These are phyloP conservation scores for Limnothrissa miodon DNA, from an alignment of 2,113 vertebrate species.

Conservation along the genomic window DNA sequence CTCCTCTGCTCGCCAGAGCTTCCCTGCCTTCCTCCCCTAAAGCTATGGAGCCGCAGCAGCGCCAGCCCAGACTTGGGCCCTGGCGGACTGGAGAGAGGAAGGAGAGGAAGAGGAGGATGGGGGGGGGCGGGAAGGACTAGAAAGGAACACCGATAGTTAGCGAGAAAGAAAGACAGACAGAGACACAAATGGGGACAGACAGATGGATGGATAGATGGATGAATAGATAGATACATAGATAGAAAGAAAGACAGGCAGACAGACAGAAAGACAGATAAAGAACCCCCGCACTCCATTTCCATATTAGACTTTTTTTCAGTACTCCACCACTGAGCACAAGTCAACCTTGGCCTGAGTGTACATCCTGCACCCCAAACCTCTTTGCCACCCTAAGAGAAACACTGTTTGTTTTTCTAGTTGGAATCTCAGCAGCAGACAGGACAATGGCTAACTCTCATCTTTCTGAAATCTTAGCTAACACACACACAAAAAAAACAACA, in stretches of 20 bases:
- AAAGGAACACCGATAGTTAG: neutral
- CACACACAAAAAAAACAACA: neutral
- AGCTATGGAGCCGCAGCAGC: constrained; percentile 53
- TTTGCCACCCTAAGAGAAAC: too few relatives aligned
- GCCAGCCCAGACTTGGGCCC: constrained; percentile 46
- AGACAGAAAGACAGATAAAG: neutral
- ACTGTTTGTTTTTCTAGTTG: too few relatives aligned
- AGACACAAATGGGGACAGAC: neutral
- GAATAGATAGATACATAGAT: neutral
- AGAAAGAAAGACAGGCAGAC: neutral
- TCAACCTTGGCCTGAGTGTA: neutral
- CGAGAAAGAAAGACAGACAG: neutral
- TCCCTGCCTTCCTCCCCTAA: constrained; percentile 61
- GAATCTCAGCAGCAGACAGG: neutral
- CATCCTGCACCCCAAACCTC: constrained; percentile 22
- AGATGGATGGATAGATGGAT: neutral
- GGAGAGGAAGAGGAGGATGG: neutral
- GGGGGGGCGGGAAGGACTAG: neutral
- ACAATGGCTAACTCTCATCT: neutral
- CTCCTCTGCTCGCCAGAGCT: neutral
- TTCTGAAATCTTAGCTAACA: neutral
- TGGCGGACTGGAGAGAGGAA: constrained; percentile 58
- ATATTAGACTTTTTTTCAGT: neutral
- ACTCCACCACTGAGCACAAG: too few relatives aligned
- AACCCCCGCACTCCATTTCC: neutral